Conservation (phyloP, 2,888 invertebrate genomes). For the Branchipolynoe longqiensis region DNA sequence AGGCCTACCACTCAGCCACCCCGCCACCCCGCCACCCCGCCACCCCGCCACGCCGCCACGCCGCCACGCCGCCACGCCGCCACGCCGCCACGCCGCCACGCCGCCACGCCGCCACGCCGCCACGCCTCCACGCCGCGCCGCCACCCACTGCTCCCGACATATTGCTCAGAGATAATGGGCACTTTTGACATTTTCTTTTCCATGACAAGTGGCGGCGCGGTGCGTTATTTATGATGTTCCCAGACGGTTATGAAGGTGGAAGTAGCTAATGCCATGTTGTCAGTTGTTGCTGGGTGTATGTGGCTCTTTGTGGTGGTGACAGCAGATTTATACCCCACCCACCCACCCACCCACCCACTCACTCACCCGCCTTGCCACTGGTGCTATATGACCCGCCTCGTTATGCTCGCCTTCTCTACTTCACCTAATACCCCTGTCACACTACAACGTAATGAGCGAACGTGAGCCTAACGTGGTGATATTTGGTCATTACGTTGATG, state of each 20-base stretch:
- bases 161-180: constrained; percentile 9
- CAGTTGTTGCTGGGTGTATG: background rate
- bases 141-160: background rate
- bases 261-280: background rate
- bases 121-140: no score
- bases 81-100: no score
- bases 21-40: no score
- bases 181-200: constrained; percentile 26
- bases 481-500: no score
- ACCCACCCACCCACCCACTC: no score
- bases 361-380: no score
- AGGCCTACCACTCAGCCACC: no score
- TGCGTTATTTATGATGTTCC: constrained; percentile 3
- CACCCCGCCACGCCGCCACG: no score
- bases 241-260: background rate
- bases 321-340: constrained; percentile 16
- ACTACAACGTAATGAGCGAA: no score
- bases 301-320: background rate
- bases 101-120: no score
- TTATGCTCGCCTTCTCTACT: background rate
- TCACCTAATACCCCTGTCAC: background rate
- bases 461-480: no score
- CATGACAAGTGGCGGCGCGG: constrained; percentile 1
- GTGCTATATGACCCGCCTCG: background rate
- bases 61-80: no score